These are phyloP conservation scores for Aphelinus atriplicis DNA, from an alignment of 1,140 invertebrate species.

Conservation along the genomic window DNA sequence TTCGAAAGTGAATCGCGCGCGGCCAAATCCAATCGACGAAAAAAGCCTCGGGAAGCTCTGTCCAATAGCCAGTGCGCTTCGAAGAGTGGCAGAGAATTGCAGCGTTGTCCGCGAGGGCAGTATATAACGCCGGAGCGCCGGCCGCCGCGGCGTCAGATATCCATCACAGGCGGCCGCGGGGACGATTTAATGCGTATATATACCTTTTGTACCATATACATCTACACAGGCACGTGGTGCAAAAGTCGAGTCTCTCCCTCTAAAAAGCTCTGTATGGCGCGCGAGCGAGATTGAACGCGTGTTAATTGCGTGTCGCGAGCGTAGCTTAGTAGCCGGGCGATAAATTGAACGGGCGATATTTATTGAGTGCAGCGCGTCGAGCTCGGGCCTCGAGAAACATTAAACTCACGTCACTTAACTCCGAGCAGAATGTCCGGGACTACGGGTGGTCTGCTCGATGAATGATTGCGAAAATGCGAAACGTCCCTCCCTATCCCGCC, in stretches of 20 bases:
- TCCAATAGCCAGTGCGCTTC: too few relatives aligned
- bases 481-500: neutral
- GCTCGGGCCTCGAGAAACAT: constrained; percentile 45
- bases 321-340: constrained; percentile 54
- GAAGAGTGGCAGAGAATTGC: too few relatives aligned
- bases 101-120: neutral
- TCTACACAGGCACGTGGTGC: neutral
- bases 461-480: constrained; percentile 50
- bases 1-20: too few relatives aligned
- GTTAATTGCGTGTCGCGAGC: constrained; percentile 55
- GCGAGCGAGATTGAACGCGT: constrained; percentile 37
- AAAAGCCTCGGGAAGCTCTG: too few relatives aligned
- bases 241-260: constrained; percentile 7
- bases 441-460: constrained; percentile 57
- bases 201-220: too few relatives aligned
- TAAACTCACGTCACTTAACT: constrained; percentile 55
- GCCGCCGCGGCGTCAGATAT: constrained; percentile 18
- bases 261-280: constrained; percentile 5
- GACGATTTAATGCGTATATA: constrained; percentile 15
- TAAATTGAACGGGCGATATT: constrained; percentile 63
- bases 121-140: neutral
- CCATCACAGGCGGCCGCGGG: constrained; percentile 8
- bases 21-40: too few relatives aligned
- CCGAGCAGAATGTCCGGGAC: constrained; percentile 26
- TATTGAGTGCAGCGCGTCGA: constrained; percentile 54